Conservation (phyloP, 2,113 vertebrate species). For the Ursus arctos region DNA sequence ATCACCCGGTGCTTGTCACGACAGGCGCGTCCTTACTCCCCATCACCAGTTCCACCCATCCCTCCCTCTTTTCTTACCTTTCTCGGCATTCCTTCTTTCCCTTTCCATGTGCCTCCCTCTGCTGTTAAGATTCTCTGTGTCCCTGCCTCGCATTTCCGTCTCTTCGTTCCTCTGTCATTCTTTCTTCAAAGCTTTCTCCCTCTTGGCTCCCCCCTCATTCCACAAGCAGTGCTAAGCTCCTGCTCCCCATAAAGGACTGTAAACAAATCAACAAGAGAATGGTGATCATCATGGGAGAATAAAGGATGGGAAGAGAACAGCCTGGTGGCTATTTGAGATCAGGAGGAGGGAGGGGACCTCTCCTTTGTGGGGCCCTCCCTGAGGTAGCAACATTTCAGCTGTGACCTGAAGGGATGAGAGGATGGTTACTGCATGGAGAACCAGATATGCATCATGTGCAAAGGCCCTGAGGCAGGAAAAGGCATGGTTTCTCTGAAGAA, state of each 20-base stretch:
- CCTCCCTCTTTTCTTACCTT: neutral
- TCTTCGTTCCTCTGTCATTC: neutral
- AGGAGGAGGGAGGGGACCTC: neutral
- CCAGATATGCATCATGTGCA: neutral
- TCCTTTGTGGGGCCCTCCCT: rapidly evolving
- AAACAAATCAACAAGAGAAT: neutral
- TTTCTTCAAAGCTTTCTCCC: too few species aligned
- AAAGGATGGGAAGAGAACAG: neutral
- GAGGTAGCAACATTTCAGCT: rapidly evolving
- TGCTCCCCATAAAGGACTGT: neutral
- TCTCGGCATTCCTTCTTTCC: neutral
- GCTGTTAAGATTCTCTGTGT: neutral
- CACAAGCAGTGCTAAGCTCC: neutral
- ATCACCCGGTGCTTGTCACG: neutral
- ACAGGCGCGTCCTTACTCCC: rapidly evolving
- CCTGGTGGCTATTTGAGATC: neutral
- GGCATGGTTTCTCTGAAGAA: neutral
- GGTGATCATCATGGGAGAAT: rapidly evolving
- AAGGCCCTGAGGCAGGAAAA: neutral
- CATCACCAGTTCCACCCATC: rapidly evolving
- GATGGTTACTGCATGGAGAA: neutral
- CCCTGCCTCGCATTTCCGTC: neutral
- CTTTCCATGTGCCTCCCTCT: neutral
- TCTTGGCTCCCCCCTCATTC: neutral
- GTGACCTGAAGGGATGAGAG: neutral